Evolutionary conservation across 92 coral and sea anemone genomes (phyloP), one percentile per base, ranked within the genome.

Genomic region (Porites cylindrica): DNA sequence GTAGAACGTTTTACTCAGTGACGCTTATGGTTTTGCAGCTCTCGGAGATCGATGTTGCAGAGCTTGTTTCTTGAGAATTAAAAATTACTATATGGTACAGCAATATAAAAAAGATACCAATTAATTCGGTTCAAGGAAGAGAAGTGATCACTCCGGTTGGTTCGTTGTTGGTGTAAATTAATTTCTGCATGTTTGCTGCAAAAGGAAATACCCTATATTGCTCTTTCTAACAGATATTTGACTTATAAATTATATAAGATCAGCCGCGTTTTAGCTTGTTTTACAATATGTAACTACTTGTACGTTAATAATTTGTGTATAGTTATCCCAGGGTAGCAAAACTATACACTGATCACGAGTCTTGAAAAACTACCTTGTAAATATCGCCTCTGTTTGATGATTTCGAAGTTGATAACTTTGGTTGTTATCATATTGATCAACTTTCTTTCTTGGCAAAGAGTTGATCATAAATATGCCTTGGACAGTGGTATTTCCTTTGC

Each of bases 391-490:
- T 38, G 47, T 38, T 38, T 38, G 47, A 38, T 52, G 2, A 29
- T 12, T 16, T 10, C 7, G 47, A 38, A n/a, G 68, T 21, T 38
- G 77, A 70, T 70, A 58, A 17, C 54, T 17, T 51, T 63, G 68
- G 72, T 65, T 26, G 50, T 52, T 79, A 7, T 26, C 23, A 38
- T 70, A 11, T 70, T 59, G 66, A 6, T 17, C 78, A 7, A 43
- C 53, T 82, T 82, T 78, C 86, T 82, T 68, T 43, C 17, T 10
- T 18, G 59, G 59, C 53, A 60, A 82, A 58, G 52, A 54, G 52
- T 26, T 68, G 50, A 80, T 24, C 64, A 66, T 66, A 50, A 51
- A 58, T 10, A 63, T 10, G 52, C 20, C 1, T 66, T 50, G 54
- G 38, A 17, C 47, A 38, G 47, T 38, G 47, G 47, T 38, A 38